phyloP scores from a whole-genome alignment of 92 coral and sea anemone genomes.

The Anthopleura xanthogrammica region DNA sequence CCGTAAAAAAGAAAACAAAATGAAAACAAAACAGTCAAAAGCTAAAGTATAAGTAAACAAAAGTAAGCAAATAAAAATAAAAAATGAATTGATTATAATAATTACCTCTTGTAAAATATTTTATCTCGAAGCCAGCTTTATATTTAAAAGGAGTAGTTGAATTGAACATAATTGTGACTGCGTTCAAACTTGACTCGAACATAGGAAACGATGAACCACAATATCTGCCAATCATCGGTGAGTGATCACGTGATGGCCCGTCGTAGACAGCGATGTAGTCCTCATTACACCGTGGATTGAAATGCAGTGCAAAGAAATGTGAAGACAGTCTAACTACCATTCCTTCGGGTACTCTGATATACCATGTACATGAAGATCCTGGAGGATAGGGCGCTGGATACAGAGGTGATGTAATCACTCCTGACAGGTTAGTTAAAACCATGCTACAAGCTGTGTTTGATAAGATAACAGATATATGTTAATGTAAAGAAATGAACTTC shows the following conservation, averaged over 20 bases:
- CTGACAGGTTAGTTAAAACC: neutral
- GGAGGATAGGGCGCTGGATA: neutral
- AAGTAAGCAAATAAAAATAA: too few species aligned
- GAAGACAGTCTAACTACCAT: neutral
- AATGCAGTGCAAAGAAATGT: neutral
- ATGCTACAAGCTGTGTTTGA: neutral
- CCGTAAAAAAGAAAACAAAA: too few species aligned
- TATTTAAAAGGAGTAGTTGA: neutral
- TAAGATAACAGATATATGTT: too few species aligned
- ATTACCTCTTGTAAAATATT: neutral
- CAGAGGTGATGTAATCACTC: neutral
- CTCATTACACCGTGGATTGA: neutral
- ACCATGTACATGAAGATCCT: neutral
- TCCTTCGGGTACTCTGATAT: neutral
- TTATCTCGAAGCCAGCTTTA: neutral
- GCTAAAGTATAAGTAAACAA: too few species aligned
- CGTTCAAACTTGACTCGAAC: neutral
- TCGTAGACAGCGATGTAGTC: slow-evolving; percentile 4
- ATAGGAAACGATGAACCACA: neutral
- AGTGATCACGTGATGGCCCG: neutral
- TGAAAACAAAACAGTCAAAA: too few species aligned
- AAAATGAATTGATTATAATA: too few species aligned
- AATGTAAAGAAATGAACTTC: neutral
- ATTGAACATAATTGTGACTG: neutral
- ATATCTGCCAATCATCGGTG: slow-evolving; percentile 4